Evolutionary conservation across 1,140 invertebrate species (phyloP).

Genomic region (Microplitis demolitor): DNA sequence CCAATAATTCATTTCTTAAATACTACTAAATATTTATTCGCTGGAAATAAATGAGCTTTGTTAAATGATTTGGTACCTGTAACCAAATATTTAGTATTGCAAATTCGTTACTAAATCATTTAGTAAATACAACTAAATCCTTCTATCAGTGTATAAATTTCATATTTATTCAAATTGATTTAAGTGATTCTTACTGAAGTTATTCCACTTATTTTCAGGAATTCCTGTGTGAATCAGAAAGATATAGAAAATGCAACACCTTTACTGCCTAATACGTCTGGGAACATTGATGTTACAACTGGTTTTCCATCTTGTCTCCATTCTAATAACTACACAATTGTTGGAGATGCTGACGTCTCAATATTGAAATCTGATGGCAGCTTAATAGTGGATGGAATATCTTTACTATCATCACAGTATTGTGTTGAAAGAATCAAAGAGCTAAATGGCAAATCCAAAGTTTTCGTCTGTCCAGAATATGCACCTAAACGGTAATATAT

Average conservation of each 20-base stretch:
- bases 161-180: neutral
- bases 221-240: constrained; percentile 51
- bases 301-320: constrained; percentile 64
- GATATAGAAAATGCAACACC: constrained; percentile 47
- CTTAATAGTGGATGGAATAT: constrained; percentile 58
- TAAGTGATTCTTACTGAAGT: neutral
- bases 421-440: constrained; percentile 68
- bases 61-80: no score
- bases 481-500: constrained; percentile 46
- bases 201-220: constrained; percentile 41
- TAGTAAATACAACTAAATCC: no score
- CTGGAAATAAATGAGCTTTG: no score
- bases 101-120: no score
- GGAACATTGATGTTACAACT: constrained; percentile 44
- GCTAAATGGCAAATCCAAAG: constrained; percentile 57
- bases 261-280: constrained; percentile 49
- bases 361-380: constrained; percentile 55
- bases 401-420: constrained; percentile 62
- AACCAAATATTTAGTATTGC: no score
- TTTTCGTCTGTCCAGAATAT: constrained; percentile 69
- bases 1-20: no score
- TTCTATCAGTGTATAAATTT: no score
- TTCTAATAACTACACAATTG: constrained; percentile 56
- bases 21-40: no score
- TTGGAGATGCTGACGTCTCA: constrained; percentile 59